These are phyloP conservation scores for Fissipunctia ypsillon DNA, from an alignment of 2,888 invertebrate species.

Conservation along the genomic window DNA sequence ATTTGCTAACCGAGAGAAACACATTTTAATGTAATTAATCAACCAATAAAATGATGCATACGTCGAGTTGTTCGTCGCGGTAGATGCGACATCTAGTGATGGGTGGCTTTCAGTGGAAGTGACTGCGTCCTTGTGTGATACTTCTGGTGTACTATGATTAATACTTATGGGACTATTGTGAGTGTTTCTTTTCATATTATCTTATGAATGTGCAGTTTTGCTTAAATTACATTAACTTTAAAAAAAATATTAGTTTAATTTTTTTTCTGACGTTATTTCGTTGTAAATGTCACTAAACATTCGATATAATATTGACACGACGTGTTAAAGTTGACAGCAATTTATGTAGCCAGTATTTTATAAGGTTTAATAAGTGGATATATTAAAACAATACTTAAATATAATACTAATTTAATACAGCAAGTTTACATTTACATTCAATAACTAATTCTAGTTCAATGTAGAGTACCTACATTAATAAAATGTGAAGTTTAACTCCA, in stretches of 20 bases:
- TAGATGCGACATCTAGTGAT: slow-evolving; percentile 72
- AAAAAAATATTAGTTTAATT: slow-evolving; percentile 46
- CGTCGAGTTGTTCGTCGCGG: slow-evolving; percentile 70
- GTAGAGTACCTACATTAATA: slow-evolving; percentile 70
- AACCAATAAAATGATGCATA: slow-evolving; percentile 83
- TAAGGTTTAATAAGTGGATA: background rate
- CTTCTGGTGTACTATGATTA: slow-evolving; percentile 68
- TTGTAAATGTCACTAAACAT: slow-evolving; percentile 20
- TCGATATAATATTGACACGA: slow-evolving; percentile 36
- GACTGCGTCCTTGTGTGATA: slow-evolving; percentile 65
- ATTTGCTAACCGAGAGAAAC: slow-evolving; percentile 77
- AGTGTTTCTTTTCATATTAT: slow-evolving; percentile 78
- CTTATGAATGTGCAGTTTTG: slow-evolving; percentile 62
- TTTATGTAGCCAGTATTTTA: slow-evolving; percentile 37
- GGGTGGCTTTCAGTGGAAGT: slow-evolving; percentile 63
- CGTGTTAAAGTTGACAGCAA: slow-evolving; percentile 15
- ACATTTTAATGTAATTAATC: slow-evolving; percentile 79
- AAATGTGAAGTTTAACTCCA: slow-evolving; percentile 86
- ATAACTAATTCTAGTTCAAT: slow-evolving; percentile 75
- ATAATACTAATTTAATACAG: slow-evolving; percentile 88
- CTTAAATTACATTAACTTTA: slow-evolving; percentile 72
- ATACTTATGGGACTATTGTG: slow-evolving; percentile 72
- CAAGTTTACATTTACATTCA: slow-evolving; percentile 86
- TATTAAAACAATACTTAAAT: slow-evolving; percentile 63
- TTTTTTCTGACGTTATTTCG: slow-evolving; percentile 35